phyloP scores from a whole-genome alignment of 2,113 vertebrate species.

The Excalfactoria chinensis region DNA sequence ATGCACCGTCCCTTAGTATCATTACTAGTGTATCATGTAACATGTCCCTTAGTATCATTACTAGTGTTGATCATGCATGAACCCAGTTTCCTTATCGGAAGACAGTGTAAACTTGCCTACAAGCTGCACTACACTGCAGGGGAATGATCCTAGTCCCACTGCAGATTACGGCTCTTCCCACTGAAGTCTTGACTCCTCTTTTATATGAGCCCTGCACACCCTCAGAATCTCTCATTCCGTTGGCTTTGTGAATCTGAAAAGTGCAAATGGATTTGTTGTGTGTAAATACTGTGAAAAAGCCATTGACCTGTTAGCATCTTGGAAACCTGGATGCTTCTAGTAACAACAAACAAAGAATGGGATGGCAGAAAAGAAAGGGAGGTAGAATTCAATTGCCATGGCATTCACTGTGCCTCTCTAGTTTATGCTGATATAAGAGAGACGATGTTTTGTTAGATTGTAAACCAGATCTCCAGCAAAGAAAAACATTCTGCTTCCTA shows the following conservation, averaged over 20 bases:
- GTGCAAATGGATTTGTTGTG: neutral
- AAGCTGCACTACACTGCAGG: neutral
- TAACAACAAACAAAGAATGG: slow-evolving; percentile 10
- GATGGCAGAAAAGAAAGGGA: neutral
- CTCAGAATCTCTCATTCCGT: neutral
- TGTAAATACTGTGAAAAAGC: neutral
- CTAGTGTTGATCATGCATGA: neutral
- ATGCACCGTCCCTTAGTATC: neutral
- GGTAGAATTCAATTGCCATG: neutral
- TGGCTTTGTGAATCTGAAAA: neutral
- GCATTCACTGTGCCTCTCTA: neutral
- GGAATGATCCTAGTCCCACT: neutral
- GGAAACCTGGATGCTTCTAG: neutral
- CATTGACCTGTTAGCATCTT: neutral
- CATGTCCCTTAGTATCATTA: neutral
- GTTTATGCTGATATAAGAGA: neutral
- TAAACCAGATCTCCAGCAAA: neutral
- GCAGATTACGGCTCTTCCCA: neutral
- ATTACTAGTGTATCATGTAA: neutral
- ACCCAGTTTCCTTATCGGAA: neutral
- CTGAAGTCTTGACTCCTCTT: neutral
- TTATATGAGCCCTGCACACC: neutral
- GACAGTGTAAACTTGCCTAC: neutral
- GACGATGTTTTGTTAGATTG: neutral
- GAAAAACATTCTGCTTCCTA: neutral